Percentiles rank a stretch among this genome's conserved stretches.
Conservation (phyloP, 2,797 vertebrate species). For the Acestrorhynchus altus region DNA sequence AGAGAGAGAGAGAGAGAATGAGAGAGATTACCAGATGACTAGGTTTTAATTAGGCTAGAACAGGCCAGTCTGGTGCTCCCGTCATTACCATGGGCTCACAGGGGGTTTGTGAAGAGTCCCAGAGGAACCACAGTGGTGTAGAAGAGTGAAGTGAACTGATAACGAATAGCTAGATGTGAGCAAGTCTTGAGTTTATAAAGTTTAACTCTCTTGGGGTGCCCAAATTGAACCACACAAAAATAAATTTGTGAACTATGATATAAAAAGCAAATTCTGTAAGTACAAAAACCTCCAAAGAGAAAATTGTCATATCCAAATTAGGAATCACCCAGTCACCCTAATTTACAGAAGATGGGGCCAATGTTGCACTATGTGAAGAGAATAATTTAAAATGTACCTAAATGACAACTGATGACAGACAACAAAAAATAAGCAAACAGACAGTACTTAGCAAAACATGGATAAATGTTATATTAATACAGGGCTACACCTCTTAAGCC, state of each 20-base stretch:
- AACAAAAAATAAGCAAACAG: too few species aligned
- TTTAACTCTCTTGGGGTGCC: neutral
- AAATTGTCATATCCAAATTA: too few species aligned
- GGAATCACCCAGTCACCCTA: too few species aligned
- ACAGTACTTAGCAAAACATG: too few species aligned
- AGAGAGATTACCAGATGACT: neutral
- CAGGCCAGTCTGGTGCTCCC: constrained; percentile 10
- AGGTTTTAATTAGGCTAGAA: constrained; percentile 25
- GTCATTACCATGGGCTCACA: constrained; percentile 15
- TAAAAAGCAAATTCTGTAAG: neutral
- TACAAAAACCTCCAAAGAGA: too few species aligned
- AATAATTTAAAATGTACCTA: too few species aligned
- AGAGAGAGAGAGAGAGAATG: neutral
- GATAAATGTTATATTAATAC: too few species aligned
- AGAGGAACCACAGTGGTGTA: neutral
- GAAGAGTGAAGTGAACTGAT: constrained; percentile 5
- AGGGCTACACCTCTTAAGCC: too few species aligned
- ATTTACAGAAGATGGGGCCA: neutral
- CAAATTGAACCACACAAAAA: neutral
- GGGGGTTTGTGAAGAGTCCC: constrained; percentile 9
- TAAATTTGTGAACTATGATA: neutral
- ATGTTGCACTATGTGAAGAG: too few species aligned
- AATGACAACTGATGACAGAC: too few species aligned
- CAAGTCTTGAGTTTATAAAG: neutral
- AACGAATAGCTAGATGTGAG: neutral